Percentiles rank a stretch among this genome's conserved stretches.
These are phyloP conservation scores for Bufotes viridis DNA, from an alignment of 2,797 vertebrate species.

Conservation along the genomic window DNA sequence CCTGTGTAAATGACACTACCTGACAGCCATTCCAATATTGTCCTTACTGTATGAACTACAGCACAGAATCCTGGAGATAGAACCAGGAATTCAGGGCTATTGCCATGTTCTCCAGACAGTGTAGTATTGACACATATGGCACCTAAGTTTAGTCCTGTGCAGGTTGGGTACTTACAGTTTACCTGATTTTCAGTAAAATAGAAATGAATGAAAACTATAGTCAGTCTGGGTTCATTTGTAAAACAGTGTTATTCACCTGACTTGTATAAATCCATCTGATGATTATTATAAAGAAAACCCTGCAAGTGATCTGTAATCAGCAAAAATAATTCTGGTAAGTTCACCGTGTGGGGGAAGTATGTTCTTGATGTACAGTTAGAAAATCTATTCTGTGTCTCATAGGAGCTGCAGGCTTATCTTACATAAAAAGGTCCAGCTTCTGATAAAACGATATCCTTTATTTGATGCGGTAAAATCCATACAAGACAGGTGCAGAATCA, in stretches of 20 bases:
- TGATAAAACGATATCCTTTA: no score
- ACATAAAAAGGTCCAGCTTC: no score
- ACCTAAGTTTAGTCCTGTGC: neutral
- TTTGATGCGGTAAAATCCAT: no score
- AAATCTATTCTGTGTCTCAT: neutral
- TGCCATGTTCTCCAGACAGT: neutral
- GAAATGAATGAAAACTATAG: neutral
- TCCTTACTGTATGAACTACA: neutral
- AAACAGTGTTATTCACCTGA: neutral
- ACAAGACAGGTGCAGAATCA: no score
- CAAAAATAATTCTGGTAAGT: neutral
- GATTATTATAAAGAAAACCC: neutral
- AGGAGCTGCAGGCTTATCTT: neutral
- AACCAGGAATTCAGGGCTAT: no score
- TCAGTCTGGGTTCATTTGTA: neutral
- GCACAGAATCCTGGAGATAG: no score
- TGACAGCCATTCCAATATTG: conserved; percentile 14
- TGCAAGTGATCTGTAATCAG: neutral
- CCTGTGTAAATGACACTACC: neutral
- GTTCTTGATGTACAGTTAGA: neutral
- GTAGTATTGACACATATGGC: neutral
- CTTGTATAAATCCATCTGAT: neutral
- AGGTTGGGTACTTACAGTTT: neutral
- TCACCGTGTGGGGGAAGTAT: neutral
- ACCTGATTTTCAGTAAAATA: neutral